Evolutionary conservation across 2,113 vertebrate species (phyloP).

Genomic region (Psettodes erumei): DNA sequence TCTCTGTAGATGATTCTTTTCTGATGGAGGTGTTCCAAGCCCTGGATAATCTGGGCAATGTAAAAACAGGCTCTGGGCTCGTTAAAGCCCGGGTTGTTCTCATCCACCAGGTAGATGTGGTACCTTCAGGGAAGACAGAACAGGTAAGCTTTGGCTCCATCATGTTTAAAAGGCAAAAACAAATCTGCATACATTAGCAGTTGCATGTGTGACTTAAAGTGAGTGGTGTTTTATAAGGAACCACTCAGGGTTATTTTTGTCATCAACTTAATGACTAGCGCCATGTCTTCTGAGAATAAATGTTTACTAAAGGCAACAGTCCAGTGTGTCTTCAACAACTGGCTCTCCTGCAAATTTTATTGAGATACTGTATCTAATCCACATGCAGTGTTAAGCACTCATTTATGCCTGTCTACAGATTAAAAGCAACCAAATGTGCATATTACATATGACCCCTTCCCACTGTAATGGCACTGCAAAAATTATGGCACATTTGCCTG

Average conservation of each 20-base stretch:
- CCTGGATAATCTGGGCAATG: conserved; percentile 85
- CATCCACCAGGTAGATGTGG: conserved; percentile 86
- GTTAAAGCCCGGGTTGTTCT: conserved; percentile 84
- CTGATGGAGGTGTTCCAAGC: conserved; percentile 86
- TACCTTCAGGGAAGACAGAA: conserved; percentile 71
- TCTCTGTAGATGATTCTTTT: conserved; percentile 88
- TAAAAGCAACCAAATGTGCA: not conserved
- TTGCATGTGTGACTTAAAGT: not conserved
- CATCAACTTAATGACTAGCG: not conserved
- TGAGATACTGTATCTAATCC: not conserved
- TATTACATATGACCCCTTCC: not conserved
- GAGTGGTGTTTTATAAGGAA: not conserved
- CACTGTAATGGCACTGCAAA: not conserved
- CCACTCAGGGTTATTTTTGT: not conserved
- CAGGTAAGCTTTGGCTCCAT: not conserved
- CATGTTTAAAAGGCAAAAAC: not conserved
- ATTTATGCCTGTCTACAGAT: not conserved
- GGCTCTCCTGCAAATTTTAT: not conserved
- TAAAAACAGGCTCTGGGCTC: conserved; percentile 84
- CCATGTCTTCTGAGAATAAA: not conserved
- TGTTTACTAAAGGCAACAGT: not conserved
- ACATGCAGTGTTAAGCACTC: not conserved
- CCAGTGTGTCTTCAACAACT: not conserved
- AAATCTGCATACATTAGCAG: not conserved
- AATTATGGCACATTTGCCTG: not conserved